phyloP scores from a whole-genome alignment of 2,797 vertebrate genomes.

The Bradypus variegatus region DNA sequence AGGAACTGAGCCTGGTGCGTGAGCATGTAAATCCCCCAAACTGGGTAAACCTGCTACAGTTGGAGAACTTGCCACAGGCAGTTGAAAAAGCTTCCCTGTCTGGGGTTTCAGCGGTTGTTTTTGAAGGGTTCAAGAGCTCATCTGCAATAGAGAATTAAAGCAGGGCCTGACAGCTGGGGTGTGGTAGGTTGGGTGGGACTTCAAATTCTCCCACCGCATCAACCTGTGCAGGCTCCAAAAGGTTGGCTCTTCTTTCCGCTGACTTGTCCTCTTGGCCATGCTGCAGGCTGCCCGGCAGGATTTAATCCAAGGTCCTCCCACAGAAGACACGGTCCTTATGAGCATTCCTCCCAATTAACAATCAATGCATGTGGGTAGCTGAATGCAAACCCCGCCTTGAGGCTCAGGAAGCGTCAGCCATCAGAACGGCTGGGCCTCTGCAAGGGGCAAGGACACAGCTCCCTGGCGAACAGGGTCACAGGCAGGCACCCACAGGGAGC shows the following conservation, averaged over 20 bases:
- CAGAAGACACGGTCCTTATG: neutral
- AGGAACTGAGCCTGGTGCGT: neutral
- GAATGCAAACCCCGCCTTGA: neutral
- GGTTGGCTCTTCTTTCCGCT: neutral
- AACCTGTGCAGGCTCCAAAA: neutral
- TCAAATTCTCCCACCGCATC: neutral
- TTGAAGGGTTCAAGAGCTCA: neutral
- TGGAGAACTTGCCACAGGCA: neutral
- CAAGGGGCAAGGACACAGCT: neutral
- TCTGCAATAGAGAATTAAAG: neutral
- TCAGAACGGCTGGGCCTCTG: neutral
- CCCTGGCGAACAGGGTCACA: too few species aligned
- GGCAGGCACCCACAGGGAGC: too few species aligned
- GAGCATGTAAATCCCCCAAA: rapidly evolving
- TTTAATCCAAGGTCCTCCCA: neutral
- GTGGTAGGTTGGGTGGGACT: too few species aligned
- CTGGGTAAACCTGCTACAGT: neutral
- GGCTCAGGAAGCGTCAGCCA: neutral
- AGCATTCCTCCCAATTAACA: neutral
- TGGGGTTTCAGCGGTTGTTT: neutral
- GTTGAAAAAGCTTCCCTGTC: neutral
- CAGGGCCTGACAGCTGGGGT: neutral
- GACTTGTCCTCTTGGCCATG: neutral
- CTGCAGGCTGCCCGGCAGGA: neutral
- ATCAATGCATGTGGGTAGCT: neutral